A percentile compares a stretch with the other conserved stretches of the same genome.
phyloP scores from a whole-genome alignment of 2,797 vertebrate species.

The Gymnopithys bicolor region DNA sequence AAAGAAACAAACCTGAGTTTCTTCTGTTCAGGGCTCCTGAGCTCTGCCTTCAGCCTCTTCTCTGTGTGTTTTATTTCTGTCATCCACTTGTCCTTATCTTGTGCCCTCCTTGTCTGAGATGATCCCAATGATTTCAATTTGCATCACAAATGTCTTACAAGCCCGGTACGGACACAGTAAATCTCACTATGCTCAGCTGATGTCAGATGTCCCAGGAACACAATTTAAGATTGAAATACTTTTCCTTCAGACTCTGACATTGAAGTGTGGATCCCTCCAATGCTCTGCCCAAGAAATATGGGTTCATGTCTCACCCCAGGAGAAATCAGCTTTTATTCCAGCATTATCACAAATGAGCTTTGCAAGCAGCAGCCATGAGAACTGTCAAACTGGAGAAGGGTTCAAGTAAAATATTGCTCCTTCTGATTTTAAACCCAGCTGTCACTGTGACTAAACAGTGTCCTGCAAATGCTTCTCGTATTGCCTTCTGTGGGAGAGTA shows the following conservation, averaged over 20 bases:
- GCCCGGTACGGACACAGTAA: neutral
- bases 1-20: neutral
- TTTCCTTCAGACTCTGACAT: neutral
- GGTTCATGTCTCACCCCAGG: neutral
- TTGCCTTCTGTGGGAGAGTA: neutral
- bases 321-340: neutral
- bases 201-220: neutral
- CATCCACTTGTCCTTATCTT: neutral
- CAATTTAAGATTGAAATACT: neutral
- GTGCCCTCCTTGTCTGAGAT: accelerated
- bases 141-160: neutral
- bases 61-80: neutral
- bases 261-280: neutral
- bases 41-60: neutral
- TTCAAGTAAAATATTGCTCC: neutral
- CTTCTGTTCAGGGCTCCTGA: neutral
- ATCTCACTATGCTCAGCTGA: neutral
- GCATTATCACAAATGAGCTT: neutral
- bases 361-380: neutral
- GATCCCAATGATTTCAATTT: neutral
- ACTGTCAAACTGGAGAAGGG: neutral
- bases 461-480: neutral
- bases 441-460: neutral
- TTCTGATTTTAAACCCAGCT: neutral
- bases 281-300: neutral